These are phyloP conservation scores for Noctua janthe DNA, from an alignment of 2,888 invertebrate species.

Conservation along the genomic window DNA sequence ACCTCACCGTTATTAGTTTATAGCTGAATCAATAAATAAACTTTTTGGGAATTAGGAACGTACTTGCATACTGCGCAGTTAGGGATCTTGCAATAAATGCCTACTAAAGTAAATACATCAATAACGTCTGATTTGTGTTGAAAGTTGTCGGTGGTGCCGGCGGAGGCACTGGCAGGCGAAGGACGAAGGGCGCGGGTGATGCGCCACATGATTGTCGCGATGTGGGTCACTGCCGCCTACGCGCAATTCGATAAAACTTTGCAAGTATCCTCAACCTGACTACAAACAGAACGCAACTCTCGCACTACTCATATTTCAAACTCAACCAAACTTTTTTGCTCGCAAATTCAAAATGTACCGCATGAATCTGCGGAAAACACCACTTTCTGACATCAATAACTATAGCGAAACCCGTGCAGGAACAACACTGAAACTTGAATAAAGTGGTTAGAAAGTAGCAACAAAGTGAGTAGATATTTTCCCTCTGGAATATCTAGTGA, in stretches of 20 bases:
- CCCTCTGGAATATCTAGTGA: conserved; percentile 72
- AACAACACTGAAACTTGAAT: conserved; percentile 45
- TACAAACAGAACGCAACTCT: conserved; percentile 64
- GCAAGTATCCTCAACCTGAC: conserved; percentile 77
- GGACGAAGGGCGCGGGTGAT: conserved; percentile 82
- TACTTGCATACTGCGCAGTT: not conserved
- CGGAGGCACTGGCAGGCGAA: conserved; percentile 50
- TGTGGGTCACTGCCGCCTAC: conserved; percentile 89
- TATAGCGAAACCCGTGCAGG: conserved; percentile 33
- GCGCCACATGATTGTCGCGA: conserved; percentile 80
- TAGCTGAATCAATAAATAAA: not conserved
- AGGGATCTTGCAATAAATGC: not conserved
- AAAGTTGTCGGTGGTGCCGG: conserved; percentile 71
- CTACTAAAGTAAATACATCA: conserved; percentile 31
- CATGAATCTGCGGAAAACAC: conserved; percentile 28
- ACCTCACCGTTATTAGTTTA: conserved; percentile 5
- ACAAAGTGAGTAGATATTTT: conserved; percentile 49
- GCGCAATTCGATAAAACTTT: conserved; percentile 89
- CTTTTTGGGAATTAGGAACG: not conserved
- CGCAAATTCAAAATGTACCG: conserved; percentile 16
- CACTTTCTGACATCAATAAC: conserved; percentile 39
- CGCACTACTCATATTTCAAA: conserved; percentile 35
- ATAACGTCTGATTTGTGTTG: conserved; percentile 55
- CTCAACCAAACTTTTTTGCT: conserved; percentile 47
- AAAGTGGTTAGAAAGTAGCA: conserved; percentile 50